phyloP scores from a whole-genome alignment of 2,888 invertebrate species.

The Bombylius discolor region DNA sequence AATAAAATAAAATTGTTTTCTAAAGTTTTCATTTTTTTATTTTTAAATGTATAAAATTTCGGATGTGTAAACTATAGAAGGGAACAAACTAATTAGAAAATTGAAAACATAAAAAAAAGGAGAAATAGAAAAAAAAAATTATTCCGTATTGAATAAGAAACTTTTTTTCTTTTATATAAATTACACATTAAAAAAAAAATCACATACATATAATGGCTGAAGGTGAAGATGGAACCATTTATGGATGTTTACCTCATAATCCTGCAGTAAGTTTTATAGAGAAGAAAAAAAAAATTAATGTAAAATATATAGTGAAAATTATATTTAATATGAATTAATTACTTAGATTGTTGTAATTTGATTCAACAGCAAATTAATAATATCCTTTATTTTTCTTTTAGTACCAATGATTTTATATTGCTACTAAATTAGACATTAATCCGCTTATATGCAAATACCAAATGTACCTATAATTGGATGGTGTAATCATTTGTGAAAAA shows the following conservation, averaged over 20 bases:
- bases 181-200: conserved; percentile 1
- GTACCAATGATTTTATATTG: neutral
- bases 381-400: neutral
- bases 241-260: conserved; percentile 24
- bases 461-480: neutral
- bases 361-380: neutral
- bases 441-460: neutral
- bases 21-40: no score
- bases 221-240: conserved; percentile 24
- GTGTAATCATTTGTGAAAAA: neutral
- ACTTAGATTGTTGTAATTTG: neutral
- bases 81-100: no score
- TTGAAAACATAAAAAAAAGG: conserved; percentile 17
- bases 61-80: no score
- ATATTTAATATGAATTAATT: no score
- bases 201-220: conserved; percentile 19
- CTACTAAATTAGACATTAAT: neutral
- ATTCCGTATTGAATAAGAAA: no score
- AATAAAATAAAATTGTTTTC: no score
- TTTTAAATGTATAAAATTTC: no score
- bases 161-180: no score
- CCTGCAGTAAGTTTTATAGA: conserved; percentile 7
- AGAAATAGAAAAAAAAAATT: conserved; percentile 15
- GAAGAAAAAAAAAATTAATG: neutral
- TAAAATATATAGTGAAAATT: no score